A percentile compares a stretch with the other conserved stretches of the same genome.
These are phyloP conservation scores for Napeogenes inachia DNA, from an alignment of 2,888 invertebrate genomes.

Conservation along the genomic window DNA sequence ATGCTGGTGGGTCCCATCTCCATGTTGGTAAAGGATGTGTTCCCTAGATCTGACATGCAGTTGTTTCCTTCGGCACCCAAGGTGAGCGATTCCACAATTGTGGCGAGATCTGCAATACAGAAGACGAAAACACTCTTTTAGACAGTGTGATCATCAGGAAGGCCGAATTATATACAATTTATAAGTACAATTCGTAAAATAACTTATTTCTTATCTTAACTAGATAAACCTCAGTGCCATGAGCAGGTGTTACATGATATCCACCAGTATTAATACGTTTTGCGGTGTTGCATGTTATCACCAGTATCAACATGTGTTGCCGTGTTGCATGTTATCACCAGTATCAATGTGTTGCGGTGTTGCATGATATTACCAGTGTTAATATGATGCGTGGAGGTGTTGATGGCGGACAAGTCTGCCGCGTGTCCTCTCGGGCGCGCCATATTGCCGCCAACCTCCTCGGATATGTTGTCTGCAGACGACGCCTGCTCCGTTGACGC, in stretches of 20 bases:
- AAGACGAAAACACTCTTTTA: background rate
- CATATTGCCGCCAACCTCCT: constrained; percentile 88
- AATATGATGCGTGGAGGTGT: constrained; percentile 82
- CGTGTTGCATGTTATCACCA: no score
- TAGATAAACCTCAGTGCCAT: no score
- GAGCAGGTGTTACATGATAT: no score
- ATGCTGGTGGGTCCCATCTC: constrained; percentile 75
- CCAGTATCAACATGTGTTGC: no score
- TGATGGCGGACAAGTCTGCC: constrained; percentile 82
- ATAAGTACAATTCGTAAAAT: no score
- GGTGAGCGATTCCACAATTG: constrained; percentile 89
- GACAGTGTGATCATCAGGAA: no score
- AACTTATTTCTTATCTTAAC: no score
- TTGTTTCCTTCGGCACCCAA: constrained; percentile 81
- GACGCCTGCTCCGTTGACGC: constrained; percentile 97
- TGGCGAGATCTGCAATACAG: constrained; percentile 81
- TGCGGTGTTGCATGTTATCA: no score
- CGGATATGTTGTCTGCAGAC: constrained; percentile 95
- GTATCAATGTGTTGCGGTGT: no score
- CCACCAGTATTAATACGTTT: no score
- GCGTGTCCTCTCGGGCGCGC: constrained; percentile 68
- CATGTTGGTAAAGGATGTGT: constrained; percentile 72
- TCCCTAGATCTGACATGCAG: constrained; percentile 71
- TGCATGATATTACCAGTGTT: constrained; percentile 61
- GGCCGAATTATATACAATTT: no score